These are phyloP conservation scores for Pipistrellus pygmaeus DNA, from an alignment of 2,797 vertebrate species.

Conservation along the genomic window DNA sequence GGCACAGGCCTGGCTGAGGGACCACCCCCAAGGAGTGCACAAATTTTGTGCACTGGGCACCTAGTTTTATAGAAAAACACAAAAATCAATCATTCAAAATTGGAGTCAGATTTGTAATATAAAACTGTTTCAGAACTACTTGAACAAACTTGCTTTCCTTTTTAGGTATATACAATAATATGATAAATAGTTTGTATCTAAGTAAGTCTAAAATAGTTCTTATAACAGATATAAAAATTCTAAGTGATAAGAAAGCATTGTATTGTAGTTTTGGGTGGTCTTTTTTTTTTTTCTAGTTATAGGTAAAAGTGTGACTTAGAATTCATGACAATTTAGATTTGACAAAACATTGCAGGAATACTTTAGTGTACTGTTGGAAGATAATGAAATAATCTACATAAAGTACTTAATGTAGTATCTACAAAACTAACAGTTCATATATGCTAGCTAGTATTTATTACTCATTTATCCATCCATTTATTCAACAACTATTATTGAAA, in stretches of 20 bases:
- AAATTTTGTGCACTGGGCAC: too few relatives aligned
- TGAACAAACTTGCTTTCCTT: slow-evolving; percentile 21
- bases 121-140: slow-evolving; percentile 36
- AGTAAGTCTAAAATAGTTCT: slow-evolving; percentile 45
- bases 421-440: slow-evolving; percentile 35
- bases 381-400: slow-evolving; percentile 1
- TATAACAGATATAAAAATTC: background rate
- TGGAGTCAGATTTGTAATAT: background rate
- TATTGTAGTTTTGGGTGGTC: background rate
- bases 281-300: background rate
- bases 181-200: background rate
- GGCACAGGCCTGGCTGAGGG: too few relatives aligned
- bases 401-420: background rate
- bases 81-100: background rate
- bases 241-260: slow-evolving; percentile 26
- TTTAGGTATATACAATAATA: background rate
- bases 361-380: background rate
- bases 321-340: background rate
- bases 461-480: background rate
- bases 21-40: too few relatives aligned
- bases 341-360: background rate
- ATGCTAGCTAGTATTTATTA: background rate
- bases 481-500: background rate
- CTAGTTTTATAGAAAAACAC: background rate
- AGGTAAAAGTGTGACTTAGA: slow-evolving; percentile 10